phyloP scores from a whole-genome alignment of 1,140 invertebrate species.

The Dendroctonus valens region DNA sequence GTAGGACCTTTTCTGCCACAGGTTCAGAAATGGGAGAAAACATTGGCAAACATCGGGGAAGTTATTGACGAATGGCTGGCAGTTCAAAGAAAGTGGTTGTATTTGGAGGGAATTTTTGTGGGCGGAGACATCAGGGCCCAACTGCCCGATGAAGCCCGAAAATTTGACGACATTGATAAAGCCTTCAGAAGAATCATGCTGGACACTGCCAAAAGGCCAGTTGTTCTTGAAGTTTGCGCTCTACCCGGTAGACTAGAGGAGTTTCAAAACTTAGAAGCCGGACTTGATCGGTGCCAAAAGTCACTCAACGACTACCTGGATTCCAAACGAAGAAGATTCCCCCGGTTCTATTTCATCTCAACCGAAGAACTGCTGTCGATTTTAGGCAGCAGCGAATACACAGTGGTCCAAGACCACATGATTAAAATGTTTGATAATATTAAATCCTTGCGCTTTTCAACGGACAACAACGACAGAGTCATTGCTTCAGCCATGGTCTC shows the following conservation, averaged over 20 bases:
- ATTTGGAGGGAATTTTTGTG: constrained; percentile 87
- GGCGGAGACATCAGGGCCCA: constrained; percentile 82
- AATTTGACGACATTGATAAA: constrained; percentile 86
- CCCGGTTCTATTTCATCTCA: constrained; percentile 90
- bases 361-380: constrained; percentile 89
- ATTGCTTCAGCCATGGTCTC: constrained; percentile 80
- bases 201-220: constrained; percentile 73
- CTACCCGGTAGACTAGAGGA: constrained; percentile 70
- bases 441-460: constrained; percentile 65
- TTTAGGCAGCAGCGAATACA: constrained; percentile 77
- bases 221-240: constrained; percentile 75
- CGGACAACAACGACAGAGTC: constrained; percentile 61
- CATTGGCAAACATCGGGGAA: constrained; percentile 75
- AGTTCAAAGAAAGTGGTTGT: constrained; percentile 85
- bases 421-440: constrained; percentile 96
- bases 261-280: constrained; percentile 68
- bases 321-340: constrained; percentile 81
- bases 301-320: constrained; percentile 87
- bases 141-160: constrained; percentile 81
- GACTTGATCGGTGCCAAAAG: constrained; percentile 86
- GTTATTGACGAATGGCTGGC: constrained; percentile 83
- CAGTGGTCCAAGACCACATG: constrained; percentile 85
- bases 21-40: constrained; percentile 83
- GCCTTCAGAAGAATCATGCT: constrained; percentile 80
- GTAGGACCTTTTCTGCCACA: constrained; percentile 79